Conservation (phyloP, 2,113 vertebrate species). For the Terrapene triunguis region DNA sequence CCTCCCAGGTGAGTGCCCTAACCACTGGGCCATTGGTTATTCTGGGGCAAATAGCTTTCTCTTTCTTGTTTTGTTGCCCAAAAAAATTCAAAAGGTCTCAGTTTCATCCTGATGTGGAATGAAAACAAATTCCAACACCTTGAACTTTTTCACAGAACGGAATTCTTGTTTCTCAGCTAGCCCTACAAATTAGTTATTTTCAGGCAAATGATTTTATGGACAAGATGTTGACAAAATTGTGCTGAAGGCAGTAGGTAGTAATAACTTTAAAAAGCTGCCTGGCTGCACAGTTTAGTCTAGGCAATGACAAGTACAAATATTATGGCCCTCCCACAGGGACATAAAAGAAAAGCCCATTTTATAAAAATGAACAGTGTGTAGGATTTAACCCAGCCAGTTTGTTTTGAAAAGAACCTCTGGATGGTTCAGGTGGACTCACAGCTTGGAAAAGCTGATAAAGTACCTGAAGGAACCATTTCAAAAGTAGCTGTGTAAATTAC, state of each 20-base stretch:
- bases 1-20: background rate
- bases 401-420: background rate
- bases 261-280: background rate
- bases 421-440: background rate
- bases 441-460: background rate
- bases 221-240: background rate
- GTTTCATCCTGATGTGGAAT: background rate
- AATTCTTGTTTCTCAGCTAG: background rate
- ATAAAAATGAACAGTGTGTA: rapidly evolving
- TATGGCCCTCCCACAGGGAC: background rate
- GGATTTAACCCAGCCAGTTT: background rate
- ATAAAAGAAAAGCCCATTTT: background rate
- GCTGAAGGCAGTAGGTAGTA: background rate
- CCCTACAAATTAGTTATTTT: background rate
- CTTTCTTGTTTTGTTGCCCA: background rate
- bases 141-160: background rate
- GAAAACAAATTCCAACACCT: background rate
- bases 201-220: background rate
- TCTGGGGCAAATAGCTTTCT: background rate
- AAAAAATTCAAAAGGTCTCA: background rate
- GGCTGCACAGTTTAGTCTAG: rapidly evolving
- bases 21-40: background rate
- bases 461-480: background rate
- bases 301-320: background rate
- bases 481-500: background rate